These are phyloP conservation scores for Muscidifurax raptorellus DNA, from an alignment of 1,140 invertebrate genomes.

Conservation along the genomic window DNA sequence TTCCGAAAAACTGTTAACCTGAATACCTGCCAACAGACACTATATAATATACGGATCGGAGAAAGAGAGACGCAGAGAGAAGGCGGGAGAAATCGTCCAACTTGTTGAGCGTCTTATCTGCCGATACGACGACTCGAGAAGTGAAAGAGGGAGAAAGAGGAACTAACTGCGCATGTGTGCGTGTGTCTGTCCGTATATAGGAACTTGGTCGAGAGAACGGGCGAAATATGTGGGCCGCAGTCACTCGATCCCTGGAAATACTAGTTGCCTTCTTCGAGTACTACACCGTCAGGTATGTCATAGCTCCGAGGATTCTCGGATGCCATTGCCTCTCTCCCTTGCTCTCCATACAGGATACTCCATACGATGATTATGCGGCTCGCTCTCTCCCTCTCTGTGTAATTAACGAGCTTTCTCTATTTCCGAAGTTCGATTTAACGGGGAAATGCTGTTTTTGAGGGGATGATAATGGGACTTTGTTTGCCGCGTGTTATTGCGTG, in stretches of 20 bases:
- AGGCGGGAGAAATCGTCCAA: background rate
- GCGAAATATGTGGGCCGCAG: conserved; percentile 83
- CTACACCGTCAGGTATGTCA: conserved; percentile 83
- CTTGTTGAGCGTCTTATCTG: conserved; percentile 30
- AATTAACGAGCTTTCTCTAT: background rate
- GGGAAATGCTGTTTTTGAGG: background rate
- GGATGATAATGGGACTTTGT: background rate
- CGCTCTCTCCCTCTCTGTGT: no score
- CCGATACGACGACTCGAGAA: background rate
- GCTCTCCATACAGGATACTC: no score
- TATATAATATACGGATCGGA: background rate
- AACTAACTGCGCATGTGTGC: background rate
- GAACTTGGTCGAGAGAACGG: conserved; percentile 53
- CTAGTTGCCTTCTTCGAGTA: conserved; percentile 87
- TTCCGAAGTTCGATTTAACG: background rate
- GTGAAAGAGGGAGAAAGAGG: background rate
- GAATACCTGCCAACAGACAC: background rate
- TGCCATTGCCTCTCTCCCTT: background rate
- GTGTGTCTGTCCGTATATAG: conserved; percentile 45
- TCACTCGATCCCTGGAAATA: conserved; percentile 85
- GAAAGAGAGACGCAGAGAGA: background rate
- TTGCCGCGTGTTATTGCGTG: background rate
- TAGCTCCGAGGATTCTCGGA: background rate
- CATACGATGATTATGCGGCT: background rate
- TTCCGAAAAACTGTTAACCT: background rate